Conservation (phyloP, 2,113 vertebrate species). For the Empidonax traillii region DNA sequence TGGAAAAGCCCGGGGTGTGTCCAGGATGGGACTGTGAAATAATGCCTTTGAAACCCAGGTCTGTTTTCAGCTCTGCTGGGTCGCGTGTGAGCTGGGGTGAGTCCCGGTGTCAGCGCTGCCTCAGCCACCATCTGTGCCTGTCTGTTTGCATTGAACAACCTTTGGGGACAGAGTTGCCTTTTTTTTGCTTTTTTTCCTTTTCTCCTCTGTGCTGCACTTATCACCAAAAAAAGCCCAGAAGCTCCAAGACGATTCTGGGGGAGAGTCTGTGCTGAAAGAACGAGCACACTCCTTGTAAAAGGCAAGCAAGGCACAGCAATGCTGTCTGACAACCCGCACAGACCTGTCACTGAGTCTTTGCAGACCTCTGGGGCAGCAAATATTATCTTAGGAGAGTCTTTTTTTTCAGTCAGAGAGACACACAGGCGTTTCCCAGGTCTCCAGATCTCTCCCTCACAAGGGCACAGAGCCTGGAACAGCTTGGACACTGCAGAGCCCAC, state of each 20-base stretch:
- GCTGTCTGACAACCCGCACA: background rate
- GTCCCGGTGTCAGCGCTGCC: background rate
- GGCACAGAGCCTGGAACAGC: background rate
- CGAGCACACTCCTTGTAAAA: background rate
- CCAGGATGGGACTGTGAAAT: background rate
- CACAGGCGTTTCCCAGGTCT: background rate
- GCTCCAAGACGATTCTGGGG: background rate
- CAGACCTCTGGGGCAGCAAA: background rate
- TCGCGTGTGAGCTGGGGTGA: background rate
- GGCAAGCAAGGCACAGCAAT: background rate
- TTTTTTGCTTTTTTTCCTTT: background rate
- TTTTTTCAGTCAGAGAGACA: background rate
- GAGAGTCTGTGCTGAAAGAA: background rate
- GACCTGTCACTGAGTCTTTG: background rate
- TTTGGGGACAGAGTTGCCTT: background rate
- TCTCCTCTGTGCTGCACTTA: background rate
- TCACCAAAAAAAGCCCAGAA: background rate
- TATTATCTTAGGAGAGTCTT: background rate
- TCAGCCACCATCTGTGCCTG: background rate
- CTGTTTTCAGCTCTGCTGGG: background rate
- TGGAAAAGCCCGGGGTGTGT: background rate
- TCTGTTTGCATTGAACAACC: background rate
- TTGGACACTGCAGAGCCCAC: background rate
- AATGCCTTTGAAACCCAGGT: fast-evolving
- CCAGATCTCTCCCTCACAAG: background rate